Evolutionary conservation across 2,888 invertebrate genomes (phyloP), one percentile per base, ranked within the genome.

Genomic region (Ormia ochracea): DNA sequence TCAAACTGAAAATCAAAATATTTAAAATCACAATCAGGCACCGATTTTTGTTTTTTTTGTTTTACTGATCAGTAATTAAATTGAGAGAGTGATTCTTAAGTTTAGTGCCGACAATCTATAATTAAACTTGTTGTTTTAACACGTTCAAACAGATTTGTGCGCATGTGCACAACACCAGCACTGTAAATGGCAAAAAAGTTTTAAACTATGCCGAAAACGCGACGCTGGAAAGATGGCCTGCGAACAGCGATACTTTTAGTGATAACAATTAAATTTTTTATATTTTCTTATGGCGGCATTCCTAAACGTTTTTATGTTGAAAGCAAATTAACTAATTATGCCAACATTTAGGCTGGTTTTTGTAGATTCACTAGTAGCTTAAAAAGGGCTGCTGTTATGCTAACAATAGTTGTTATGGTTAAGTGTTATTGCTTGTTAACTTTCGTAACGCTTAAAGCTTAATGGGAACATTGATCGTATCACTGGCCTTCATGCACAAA

Each of bases 171-270:
- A 45, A 28, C 43, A 41, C 36, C 56, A 48, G 52, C 65, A 52
- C 50, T 52, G 69, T 69, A 54, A 70, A 65, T 41, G 38, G 19
- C 58, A 19, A 70, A 69, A n/a, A 52, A 70, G 19, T 52, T 63
- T 69, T 79, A 74, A 79, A 74, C 75, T 65, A 74, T 65, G 23
- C 17, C 31, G 9, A 36, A 48, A 52, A 33, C 38, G 58, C 61
- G 61, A 52, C 69, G 50, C 50, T 63, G 68, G 56, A 61, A 59
- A 41, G 38, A n/a, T n/a, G n/a, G n/a, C n/a, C n/a, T n/a, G 14
- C 19, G 2, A 4, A n/a, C n/a, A 36, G 17, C 7, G 36, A n/a
- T 31, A 5, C 4, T 12, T 12, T 31, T 52, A 12, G 38, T 14
- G 38, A 14, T 17, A 14, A 41, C 6, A 4, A 36, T 2, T 12